phyloP scores from a whole-genome alignment of 2,888 invertebrate genomes.

The Amphiduros pacificus region DNA sequence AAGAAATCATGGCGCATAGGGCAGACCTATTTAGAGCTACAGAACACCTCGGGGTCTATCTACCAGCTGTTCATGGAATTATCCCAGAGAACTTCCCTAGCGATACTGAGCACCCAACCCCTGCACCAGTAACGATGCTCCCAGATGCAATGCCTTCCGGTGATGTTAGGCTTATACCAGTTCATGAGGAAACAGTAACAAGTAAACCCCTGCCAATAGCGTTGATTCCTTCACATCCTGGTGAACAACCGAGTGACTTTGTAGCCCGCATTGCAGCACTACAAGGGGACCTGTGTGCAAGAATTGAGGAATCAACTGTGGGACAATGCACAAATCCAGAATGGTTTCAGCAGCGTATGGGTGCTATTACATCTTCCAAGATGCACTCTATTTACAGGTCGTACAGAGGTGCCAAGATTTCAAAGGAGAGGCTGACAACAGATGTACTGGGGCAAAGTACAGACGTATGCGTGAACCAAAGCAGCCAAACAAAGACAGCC shows the following conservation, averaged over 20 bases:
- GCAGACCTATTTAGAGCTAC: too few species aligned
- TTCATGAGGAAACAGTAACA: not conserved
- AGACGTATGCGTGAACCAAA: not conserved
- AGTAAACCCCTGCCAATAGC: not conserved
- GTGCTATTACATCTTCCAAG: not conserved
- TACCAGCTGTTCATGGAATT: too few species aligned
- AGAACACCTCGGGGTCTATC: too few species aligned
- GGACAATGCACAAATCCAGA: not conserved
- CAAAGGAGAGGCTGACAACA: not conserved
- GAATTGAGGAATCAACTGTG: not conserved
- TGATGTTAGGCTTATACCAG: not conserved
- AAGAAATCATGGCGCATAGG: too few species aligned
- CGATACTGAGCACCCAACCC: too few species aligned
- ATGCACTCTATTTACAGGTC: not conserved
- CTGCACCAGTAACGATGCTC: not conserved
- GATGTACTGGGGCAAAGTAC: not conserved
- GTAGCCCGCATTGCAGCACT: not conserved
- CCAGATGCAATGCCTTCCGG: not conserved
- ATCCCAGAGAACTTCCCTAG: too few species aligned
- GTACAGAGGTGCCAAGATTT: not conserved
- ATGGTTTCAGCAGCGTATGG: constrained; percentile 3
- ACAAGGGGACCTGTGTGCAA: not conserved
- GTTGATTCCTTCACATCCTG: not conserved
- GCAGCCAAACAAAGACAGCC: not conserved
- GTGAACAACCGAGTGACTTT: not conserved